Evolutionary conservation across 1,140 invertebrate genomes (phyloP), one percentile per base, ranked within the genome.

Genomic region (Cydia strobilella): DNA sequence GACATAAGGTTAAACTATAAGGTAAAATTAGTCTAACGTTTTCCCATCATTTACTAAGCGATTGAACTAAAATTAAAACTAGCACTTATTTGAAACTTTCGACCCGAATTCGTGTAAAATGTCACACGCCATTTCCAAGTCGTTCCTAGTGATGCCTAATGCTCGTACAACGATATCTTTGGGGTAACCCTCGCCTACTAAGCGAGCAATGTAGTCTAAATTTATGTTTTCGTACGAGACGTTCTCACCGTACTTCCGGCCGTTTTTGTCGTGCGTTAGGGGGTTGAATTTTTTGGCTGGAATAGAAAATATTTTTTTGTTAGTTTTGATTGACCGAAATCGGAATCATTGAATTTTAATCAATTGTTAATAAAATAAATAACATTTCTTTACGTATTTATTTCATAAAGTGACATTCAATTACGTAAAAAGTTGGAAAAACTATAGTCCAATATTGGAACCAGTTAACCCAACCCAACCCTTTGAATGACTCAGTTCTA

Each of bases 121-220:
- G 92, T 98, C 97, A 93, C 97, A 96, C 31, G 98, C 98, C 98
- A 99, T 98, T 90, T 97, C 96, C 42, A 98, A 94, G 91, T 99
- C 97, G 90, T 99, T 99, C 74, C 97, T 94, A 1, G 97, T 97
- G 74, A 99, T 98, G 72, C 97, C 96, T 76, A 99, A 93, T 7
- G 98, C 98, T 81, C 97, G 94, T 51, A 98, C 97, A 0, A 98
- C 98, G 54, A 97, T 96, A 82, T 98, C 96, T 84, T 97, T 96
- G 3, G 97, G 95, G 85, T 98, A 98, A 2, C 98, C 98, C 84
- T 98, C 97, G 23, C 95, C 95, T 35, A 98, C 97, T 62, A 99
- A 93, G 75, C 96, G 95, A 2, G 97, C 96, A 65, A 99, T 98
- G 84, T 98, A 97, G 84, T 98, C 97, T 90, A 98, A 96, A 87